Base-by-base conservation (phyloP, 2,888 invertebrate genomes). In the Platycheirus albimanus region DNA sequence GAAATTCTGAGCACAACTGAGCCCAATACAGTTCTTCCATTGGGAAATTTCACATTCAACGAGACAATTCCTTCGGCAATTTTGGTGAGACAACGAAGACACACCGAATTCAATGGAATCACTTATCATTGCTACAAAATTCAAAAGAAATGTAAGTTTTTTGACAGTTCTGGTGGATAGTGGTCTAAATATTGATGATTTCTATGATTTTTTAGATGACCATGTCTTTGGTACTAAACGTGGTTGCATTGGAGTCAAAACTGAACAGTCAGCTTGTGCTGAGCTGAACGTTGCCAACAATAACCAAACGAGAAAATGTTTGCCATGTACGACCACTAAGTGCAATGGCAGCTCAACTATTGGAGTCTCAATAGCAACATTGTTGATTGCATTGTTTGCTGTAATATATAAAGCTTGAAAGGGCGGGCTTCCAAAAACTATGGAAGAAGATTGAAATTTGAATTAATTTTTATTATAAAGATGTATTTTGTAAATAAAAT, bases 41-140 rank as follows among this genome's bases (percentile, higher is more conserved):
- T 19, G 3, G 28, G 13, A 8, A 56, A 64, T 38, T 0, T 3
- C 4, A 41, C 56, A 8, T 52, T 30, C 2, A 41, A 79, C 15
- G 45, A 1, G 7, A 67, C 72, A 3, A 13, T 3, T 0, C 24
- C 54, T 47, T 70, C 86, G 1, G 47, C 85, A 10, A 51, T 86
- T 64, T 84, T 86, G 54, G 63, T 86, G 13, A 87, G 90, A 6
- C 85, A 86, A 51, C 20, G 66, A 45, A 75, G 86, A 45, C 38
- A 79, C 41, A 72, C 77, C 3, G 43, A 38, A 3, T 28, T 61
- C 30, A 85, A 61, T 15, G 49, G 52, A n/a, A 70, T 85, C 64
- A 88, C 87, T 17, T 90, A 87, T 58, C 88, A 89, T 41, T 90
- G 90, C 75, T 90, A 86, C 64, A 85, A 85, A 20, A 86, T 89